phyloP scores from a whole-genome alignment of 1,140 invertebrate species.

The Heliothis virescens region DNA sequence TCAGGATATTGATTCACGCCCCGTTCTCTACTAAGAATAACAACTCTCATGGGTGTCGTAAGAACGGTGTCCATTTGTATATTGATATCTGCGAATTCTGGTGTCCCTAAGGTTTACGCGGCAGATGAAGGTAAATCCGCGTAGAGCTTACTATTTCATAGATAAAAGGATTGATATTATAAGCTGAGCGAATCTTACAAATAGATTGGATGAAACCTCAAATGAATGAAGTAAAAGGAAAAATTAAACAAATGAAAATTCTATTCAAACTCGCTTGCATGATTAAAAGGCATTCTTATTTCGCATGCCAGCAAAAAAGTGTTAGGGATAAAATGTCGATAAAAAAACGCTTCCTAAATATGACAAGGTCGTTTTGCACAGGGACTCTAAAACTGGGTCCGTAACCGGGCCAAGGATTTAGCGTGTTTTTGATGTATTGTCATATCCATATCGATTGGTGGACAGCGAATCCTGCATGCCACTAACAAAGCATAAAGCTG shows the following conservation, averaged over 20 bases:
- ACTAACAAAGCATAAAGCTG: constrained; percentile 11
- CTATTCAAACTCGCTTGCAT: constrained; percentile 2
- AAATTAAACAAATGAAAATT: constrained; percentile 6
- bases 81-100: constrained; percentile 28
- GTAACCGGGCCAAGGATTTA: constrained; percentile 11
- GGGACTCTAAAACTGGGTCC: constrained; percentile 16
- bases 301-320: constrained; percentile 22
- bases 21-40: constrained; percentile 4
- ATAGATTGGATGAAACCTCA: not conserved
- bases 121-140: constrained; percentile 25
- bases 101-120: constrained; percentile 10
- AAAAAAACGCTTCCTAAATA: constrained; percentile 28
- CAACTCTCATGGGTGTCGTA: constrained; percentile 8
- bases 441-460: constrained; percentile 15
- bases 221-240: constrained; percentile 19
- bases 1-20: constrained; percentile 31
- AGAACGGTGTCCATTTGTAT: constrained; percentile 25
- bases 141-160: constrained; percentile 16
- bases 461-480: not conserved
- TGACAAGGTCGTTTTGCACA: constrained; percentile 26
- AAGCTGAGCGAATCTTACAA: constrained; percentile 2
- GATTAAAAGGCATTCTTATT: constrained; percentile 30
- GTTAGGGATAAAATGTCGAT: constrained; percentile 33
- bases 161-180: constrained; percentile 27
- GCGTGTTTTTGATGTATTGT: constrained; percentile 24